A percentile compares a stretch with the other conserved stretches of the same genome.
Evolutionary conservation across 2,888 invertebrate genomes (phyloP).

Genomic region (Ryuthela nishihirai): DNA sequence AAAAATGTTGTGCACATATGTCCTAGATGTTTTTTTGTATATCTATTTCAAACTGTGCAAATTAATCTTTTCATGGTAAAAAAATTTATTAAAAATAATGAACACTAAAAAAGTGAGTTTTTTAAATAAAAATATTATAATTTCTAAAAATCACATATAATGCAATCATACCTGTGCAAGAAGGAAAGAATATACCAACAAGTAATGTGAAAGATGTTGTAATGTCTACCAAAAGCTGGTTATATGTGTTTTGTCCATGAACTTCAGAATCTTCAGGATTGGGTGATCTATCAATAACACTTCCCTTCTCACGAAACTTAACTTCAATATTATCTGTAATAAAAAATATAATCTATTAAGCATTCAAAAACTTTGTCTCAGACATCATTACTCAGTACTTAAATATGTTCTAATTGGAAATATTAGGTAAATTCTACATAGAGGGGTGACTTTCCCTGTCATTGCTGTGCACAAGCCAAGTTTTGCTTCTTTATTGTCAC

Average conservation of each 20-base stretch:
- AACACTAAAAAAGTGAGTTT: not conserved
- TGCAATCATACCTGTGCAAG: constrained; percentile 78
- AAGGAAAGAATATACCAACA: constrained; percentile 99
- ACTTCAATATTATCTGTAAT: constrained; percentile 21
- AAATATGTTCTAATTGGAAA: not conserved
- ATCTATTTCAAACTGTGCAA: too few species aligned
- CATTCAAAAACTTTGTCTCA: not conserved
- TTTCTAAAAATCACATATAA: not conserved
- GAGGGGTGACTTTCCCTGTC: too few species aligned
- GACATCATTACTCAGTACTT: not conserved
- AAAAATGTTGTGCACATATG: too few species aligned
- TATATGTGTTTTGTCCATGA: constrained; percentile 17
- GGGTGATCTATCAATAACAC: constrained; percentile 32
- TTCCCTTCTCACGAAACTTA: constrained; percentile 40
- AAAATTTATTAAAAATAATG: too few species aligned
- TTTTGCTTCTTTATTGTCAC: too few species aligned
- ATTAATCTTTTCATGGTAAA: too few species aligned
- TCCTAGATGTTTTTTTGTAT: too few species aligned
- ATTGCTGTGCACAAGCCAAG: too few species aligned
- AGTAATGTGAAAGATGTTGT: constrained; percentile 93
- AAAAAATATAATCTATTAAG: not conserved
- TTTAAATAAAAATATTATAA: not conserved
- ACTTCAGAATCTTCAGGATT: constrained; percentile 19
- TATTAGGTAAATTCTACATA: not conserved
- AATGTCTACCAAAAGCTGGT: constrained; percentile 74